A percentile compares a stretch with the other conserved stretches of the same genome.
phyloP scores from a whole-genome alignment of 2,888 invertebrate genomes.

The Zeuzera pyrina region DNA sequence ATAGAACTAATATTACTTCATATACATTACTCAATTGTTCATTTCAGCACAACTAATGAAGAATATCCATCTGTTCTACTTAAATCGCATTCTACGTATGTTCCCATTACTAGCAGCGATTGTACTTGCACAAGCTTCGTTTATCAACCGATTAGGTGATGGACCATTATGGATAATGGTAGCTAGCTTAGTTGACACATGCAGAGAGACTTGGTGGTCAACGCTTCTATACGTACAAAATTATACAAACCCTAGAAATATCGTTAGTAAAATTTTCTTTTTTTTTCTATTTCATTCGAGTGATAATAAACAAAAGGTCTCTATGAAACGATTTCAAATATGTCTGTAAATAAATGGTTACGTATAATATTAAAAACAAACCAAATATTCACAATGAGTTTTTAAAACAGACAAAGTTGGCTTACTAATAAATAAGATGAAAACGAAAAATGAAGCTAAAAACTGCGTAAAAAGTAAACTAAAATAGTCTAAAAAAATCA shows the following conservation, averaged over 20 bases:
- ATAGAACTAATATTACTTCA: no score
- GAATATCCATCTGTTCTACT: constrained; percentile 15
- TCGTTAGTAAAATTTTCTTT: constrained; percentile 4
- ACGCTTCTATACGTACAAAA: constrained; percentile 44
- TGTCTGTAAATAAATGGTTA: no score
- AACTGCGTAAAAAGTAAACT: no score
- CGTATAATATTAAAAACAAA: no score
- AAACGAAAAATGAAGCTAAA: no score
- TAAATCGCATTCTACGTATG: constrained; percentile 12
- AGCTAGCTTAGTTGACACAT: constrained; percentile 17
- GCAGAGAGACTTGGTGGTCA: constrained; percentile 43
- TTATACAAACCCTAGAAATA: constrained; percentile 19
- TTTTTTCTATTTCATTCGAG: neutral
- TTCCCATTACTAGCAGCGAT: constrained; percentile 13
- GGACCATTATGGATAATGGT: constrained; percentile 48
- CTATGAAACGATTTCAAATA: no score
- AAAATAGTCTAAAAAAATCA: no score
- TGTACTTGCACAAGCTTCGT: constrained; percentile 18
- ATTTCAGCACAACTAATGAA: constrained; percentile 13
- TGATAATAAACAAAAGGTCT: no score
- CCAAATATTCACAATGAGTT: no score
- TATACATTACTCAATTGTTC: no score
- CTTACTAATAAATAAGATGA: no score
- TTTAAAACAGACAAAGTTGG: no score
- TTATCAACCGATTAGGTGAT: constrained; percentile 31